Evolutionary conservation across 2,113 vertebrate species (phyloP).

Genomic region (Corvus moneduloides): DNA sequence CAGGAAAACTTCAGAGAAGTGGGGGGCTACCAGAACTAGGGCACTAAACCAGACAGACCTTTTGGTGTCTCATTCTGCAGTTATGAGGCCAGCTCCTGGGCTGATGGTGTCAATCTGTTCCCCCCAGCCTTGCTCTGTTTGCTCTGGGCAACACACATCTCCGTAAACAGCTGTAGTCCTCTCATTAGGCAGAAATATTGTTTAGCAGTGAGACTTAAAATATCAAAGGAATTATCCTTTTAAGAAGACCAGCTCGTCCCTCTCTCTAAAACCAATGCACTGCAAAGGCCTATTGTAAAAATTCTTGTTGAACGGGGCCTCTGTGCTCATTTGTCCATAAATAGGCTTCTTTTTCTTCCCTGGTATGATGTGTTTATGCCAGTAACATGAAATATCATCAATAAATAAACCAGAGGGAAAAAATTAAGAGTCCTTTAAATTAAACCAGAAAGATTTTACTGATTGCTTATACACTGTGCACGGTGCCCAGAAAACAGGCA

Average conservation of each 20-base stretch:
- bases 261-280: background rate
- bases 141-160: background rate
- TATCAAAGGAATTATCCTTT: background rate
- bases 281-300: background rate
- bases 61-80: background rate
- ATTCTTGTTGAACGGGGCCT: background rate
- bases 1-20: background rate
- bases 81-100: background rate
- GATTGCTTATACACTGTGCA: background rate
- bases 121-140: background rate
- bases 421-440: conserved; percentile 45
- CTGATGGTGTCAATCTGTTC: background rate
- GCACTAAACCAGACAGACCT: background rate
- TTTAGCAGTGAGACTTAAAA: background rate
- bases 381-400: conserved; percentile 15
- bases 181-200: background rate
- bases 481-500: background rate
- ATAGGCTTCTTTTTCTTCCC: background rate
- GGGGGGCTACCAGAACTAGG: background rate
- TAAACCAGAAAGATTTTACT: conserved; percentile 31
- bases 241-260: background rate
- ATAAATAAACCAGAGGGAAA: conserved; percentile 46
- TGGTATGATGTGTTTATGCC: background rate
- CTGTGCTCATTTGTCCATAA: background rate
- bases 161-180: background rate